Conservation (phyloP, 2,113 vertebrate genomes). For the Delphinapterus leucas region DNA sequence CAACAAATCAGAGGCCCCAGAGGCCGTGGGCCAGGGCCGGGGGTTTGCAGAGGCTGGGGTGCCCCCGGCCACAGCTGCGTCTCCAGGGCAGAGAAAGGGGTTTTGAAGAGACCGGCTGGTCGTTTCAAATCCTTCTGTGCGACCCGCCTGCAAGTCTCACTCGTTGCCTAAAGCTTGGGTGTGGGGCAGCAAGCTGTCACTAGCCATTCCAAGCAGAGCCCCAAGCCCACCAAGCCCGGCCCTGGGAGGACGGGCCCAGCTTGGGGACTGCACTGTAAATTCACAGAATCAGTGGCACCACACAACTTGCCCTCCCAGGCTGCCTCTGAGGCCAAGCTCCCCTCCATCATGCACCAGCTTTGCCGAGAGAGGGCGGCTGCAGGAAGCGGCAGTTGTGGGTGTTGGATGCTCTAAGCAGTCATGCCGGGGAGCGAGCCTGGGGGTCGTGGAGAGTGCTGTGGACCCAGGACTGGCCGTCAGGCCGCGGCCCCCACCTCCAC, state of each 20-base stretch:
- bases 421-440: neutral
- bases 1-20: conserved; percentile 68
- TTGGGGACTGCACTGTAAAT: neutral
- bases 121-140: neutral
- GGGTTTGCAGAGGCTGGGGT: neutral
- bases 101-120: neutral
- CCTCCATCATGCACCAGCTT: neutral
- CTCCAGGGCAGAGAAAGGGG: neutral
- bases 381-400: neutral
- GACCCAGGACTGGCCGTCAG: neutral
- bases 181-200: neutral
- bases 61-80: neutral
- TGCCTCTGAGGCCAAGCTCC: neutral
- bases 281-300: neutral
- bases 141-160: neutral
- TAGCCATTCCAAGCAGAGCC: neutral
- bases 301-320: neutral
- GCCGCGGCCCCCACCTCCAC: accelerated
- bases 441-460: neutral
- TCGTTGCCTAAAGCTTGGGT: neutral
- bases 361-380: neutral
- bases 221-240: too few species aligned
- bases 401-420: neutral
- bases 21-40: neutral
- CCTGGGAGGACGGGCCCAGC: neutral